A percentile compares a stretch with the other conserved stretches of the same genome.
These are phyloP conservation scores for Rhynchomys soricoides DNA, from an alignment of 2,113 vertebrate genomes.

Conservation along the genomic window DNA sequence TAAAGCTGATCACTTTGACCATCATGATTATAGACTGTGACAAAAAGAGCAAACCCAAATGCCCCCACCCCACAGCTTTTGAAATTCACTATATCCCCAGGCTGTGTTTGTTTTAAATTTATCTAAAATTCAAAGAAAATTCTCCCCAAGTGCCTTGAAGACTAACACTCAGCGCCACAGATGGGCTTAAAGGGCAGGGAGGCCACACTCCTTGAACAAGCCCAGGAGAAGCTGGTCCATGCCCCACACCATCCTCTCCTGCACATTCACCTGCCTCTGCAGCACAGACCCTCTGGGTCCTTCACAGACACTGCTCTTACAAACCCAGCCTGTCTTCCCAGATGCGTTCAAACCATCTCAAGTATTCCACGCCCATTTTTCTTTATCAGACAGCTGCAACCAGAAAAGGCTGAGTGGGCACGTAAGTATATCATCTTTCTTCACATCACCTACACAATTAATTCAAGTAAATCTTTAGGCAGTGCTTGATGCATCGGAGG, in stretches of 20 bases:
- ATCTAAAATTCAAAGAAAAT: neutral
- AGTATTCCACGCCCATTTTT: neutral
- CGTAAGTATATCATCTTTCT: slow-evolving; percentile 34
- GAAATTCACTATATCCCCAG: neutral
- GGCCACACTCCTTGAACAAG: neutral
- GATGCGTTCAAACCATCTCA: neutral
- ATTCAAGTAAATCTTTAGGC: slow-evolving; percentile 66
- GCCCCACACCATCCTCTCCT: rapidly evolving
- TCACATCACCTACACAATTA: slow-evolving; percentile 58
- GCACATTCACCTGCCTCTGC: neutral
- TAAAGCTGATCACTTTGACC: neutral
- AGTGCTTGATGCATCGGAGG: neutral
- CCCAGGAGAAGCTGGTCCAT: neutral
- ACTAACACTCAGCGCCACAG: neutral
- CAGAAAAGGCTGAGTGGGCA: neutral
- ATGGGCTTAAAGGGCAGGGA: rapidly evolving
- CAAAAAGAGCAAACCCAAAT: neutral
- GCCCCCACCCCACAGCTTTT: neutral
- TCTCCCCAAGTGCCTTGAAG: neutral
- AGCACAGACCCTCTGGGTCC: rapidly evolving
- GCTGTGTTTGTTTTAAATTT: neutral
- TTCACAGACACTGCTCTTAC: rapidly evolving
- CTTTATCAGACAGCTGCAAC: slow-evolving; percentile 41
- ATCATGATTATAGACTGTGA: neutral
- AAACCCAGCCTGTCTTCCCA: neutral